These are phyloP conservation scores for Uloborus plumipes DNA, from an alignment of 2,888 invertebrate genomes.

Conservation along the genomic window DNA sequence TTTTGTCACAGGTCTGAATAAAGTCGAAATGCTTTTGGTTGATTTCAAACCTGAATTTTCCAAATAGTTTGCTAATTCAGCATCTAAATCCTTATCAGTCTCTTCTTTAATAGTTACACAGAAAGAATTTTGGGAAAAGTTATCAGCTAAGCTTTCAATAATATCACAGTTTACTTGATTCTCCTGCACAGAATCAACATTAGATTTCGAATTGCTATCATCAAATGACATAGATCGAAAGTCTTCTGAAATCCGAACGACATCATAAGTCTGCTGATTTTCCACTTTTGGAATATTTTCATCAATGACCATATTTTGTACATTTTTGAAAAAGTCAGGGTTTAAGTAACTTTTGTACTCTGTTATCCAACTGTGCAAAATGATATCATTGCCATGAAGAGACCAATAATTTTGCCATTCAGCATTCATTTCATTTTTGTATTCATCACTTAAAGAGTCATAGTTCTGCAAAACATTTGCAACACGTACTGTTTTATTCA, in stretches of 20 bases:
- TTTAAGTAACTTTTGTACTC: constrained; percentile 53
- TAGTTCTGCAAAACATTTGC: background rate
- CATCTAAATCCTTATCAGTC: no score
- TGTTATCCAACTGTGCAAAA: constrained; percentile 47
- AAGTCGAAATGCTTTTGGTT: no score
- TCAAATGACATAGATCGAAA: constrained; percentile 26
- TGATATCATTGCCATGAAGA: constrained; percentile 38
- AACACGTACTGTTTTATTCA: background rate
- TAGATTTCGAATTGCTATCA: background rate
- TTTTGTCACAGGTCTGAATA: no score
- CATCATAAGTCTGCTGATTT: background rate
- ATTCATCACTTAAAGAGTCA: background rate
- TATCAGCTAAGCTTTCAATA: no score
- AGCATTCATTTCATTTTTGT: constrained; percentile 3
- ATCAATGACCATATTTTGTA: background rate
- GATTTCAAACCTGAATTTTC: no score
- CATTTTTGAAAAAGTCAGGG: constrained; percentile 24
- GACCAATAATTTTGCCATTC: constrained; percentile 52
- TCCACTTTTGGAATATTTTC: background rate
- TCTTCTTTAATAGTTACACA: no score
- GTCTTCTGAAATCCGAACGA: background rate
- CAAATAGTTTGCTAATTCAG: no score
- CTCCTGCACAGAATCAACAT: no score
- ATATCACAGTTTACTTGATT: no score
- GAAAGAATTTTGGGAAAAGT: no score